Evolutionary conservation across 1,140 invertebrate genomes (phyloP), one percentile per base, ranked within the genome.

Genomic region (Metaphire vulgaris): DNA sequence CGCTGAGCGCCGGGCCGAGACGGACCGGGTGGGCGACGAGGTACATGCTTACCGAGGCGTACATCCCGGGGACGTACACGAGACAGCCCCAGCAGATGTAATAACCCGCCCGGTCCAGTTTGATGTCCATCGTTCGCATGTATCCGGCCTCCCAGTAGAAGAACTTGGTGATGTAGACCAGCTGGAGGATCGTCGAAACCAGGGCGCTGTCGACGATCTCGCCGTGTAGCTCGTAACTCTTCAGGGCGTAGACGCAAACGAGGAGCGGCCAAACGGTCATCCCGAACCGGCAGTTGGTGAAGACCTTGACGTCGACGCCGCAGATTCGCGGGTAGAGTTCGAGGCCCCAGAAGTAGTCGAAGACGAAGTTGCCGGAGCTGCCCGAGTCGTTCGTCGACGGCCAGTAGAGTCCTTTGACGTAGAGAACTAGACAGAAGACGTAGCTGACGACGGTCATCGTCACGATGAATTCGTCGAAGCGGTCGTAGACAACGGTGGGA

Each of bases 91-190:
- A 72, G 77, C 89, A 89, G 67, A 90, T 86, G 80, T 90, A 90
- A 80, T 87, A 90, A 0, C 90, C 89, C 65, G 89, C 89, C 69
- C 89, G 81, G 80, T 90, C 89, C n/a, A 89, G 76, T 65, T 87
- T 89, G 66, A 90, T 90, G 78, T 90, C 89, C 28, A 90, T 85
- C n/a, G 89, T 89, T 68, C 87, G 82, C 83, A 90, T 89, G 80
- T 90, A 90, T 15, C 89, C 89, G 1, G 86, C 86, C 82, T 90
- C 90, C 89, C 89, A 90, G 83, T 85, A 89, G 82, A 87, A 90
- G 81, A 90, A 90, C 80, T 90, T 90, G n/a, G 85, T 86, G 30
- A 90, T 82, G 80, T 90, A 90, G 1, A 88, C 77, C 1, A 87
- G 82, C 79, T 89, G 88, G 0, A 89, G 82, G 26, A 83, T 69